Base-by-base conservation (phyloP, 2,888 invertebrate genomes). In the Zootermopsis nevadensis region DNA sequence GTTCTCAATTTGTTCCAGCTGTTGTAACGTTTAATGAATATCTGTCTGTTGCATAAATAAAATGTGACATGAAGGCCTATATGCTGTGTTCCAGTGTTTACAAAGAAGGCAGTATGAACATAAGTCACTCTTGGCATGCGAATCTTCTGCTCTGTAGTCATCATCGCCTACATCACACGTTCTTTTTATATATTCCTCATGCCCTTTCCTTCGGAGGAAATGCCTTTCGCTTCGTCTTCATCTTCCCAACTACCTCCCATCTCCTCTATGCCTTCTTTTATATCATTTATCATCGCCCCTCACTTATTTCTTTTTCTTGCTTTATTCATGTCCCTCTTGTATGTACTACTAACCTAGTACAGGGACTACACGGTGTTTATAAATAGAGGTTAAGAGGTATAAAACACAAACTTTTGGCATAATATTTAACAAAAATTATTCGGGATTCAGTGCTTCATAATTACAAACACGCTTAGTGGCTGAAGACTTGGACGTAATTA, bases 261-360 rank as follows among this genome's bases (percentile, higher is more conserved):
- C 60, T 60, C 27, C 27, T 60, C n/a, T n/a, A n/a, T 27, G n/a
- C 60, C n/a, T 27, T 60, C 60, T 60, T 60, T 60, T 27, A 27
- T 27, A 60, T 27, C 60, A 60, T 60, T 60, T 60, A 60, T 60
- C 60, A 60, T 60, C 60, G n/a, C 7, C n/a, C n/a, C n/a, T 60
- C 60, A 60, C 12, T 60, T 60, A 60, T 60, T 27, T n/a, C 4
- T 10, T 27, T 60, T 27, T 60, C 27, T 60, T 60, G n/a, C 60
- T 60, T 60, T 27, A 60, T 60, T 60, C 60, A 60, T 27, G 27
- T 27, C 60, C n/a, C 60, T 6, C 60, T 3, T 60, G 7, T 27
- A 15, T 6, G 2, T 60, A 8, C 12, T 6, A 60, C n/a, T n/a
- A 27, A 60, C 60, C 8, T n/a, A 60, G 27, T 27, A 60, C n/a